These are phyloP conservation scores for Channallabes apus DNA, from an alignment of 2,797 vertebrate species.

Conservation along the genomic window DNA sequence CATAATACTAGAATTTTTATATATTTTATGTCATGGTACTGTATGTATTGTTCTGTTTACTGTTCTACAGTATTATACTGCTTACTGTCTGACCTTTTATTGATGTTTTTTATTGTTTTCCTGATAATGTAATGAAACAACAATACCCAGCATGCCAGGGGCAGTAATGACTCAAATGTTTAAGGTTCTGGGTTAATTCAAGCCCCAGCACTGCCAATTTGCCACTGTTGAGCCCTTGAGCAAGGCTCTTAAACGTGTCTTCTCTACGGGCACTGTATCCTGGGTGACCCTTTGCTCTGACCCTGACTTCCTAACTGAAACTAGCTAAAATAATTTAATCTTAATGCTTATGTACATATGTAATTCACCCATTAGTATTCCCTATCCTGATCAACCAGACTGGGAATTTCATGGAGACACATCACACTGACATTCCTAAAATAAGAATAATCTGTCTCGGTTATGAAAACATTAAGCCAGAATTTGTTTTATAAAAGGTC, in stretches of 20 bases:
- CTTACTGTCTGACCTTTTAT: background rate
- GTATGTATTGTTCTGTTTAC: background rate
- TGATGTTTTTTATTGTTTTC: background rate
- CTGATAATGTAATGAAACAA: background rate
- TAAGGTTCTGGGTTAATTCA: too few relatives aligned
- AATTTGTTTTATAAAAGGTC: background rate
- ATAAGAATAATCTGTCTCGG: too few relatives aligned
- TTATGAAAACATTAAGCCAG: too few relatives aligned
- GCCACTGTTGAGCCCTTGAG: too few relatives aligned
- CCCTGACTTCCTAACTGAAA: too few relatives aligned
- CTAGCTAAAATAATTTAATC: too few relatives aligned
- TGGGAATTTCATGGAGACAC: background rate
- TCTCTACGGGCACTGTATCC: too few relatives aligned
- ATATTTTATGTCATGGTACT: background rate
- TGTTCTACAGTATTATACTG: background rate
- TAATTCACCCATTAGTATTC: background rate
- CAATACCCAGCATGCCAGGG: background rate
- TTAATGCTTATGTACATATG: background rate
- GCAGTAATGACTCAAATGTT: too few relatives aligned
- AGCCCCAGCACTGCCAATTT: too few relatives aligned
- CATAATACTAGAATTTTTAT: background rate
- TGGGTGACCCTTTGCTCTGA: too few relatives aligned
- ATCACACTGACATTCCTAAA: too few relatives aligned
- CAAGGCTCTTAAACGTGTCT: too few relatives aligned
- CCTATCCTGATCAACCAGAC: background rate